Evolutionary conservation across 2,797 vertebrate species (phyloP), one percentile per base, ranked within the genome.

Genomic region (Pachyuromys duprasi): DNA sequence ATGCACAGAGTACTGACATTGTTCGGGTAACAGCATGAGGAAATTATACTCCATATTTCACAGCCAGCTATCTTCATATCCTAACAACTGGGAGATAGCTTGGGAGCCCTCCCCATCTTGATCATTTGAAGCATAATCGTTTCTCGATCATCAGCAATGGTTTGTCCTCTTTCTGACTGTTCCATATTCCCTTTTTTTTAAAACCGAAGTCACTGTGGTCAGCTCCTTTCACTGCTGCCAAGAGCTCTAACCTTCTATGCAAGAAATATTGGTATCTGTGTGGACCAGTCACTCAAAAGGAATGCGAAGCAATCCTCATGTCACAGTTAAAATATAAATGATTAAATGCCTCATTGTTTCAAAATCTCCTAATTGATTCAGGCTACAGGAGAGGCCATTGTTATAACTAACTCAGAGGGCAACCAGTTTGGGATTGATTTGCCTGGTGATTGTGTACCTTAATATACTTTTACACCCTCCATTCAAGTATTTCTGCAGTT

Each of bases 81-180:
- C 15, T 39, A 39, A n/a, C 57, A 91, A 84, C 67, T 65, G 28
- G 42, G 92, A 92, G 39, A 72, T 36, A 26, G 72, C 72, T 93
- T 91, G 67, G 91, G 90, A 95, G 95, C 42, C 70, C 93, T 36
- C 36, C 57, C 74, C 45, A 88, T 93, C 91, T 78, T 39, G 42
- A 96, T 79, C 42, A 17, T 65, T 57, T 95, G 89, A 95, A 81
- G 95, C 76, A 82, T 86, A 97, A 94, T 96, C 86, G 93, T 79
- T 97, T 95, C 82, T 93, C 94, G 94, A 75, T 96, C 96, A 93
- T 69, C 92, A 82, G 45, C 26, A 79, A 69, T 89, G 49, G 81
- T 80, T 95, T 96, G 92, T 95, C 94, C 82, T 91, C 79, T 92
- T 89, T 92, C 14, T 2, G 57, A 86, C 94, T 94, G 93, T 88